Evolutionary conservation across 2,888 invertebrate species (phyloP).

Genomic region (Baccha elongata): DNA sequence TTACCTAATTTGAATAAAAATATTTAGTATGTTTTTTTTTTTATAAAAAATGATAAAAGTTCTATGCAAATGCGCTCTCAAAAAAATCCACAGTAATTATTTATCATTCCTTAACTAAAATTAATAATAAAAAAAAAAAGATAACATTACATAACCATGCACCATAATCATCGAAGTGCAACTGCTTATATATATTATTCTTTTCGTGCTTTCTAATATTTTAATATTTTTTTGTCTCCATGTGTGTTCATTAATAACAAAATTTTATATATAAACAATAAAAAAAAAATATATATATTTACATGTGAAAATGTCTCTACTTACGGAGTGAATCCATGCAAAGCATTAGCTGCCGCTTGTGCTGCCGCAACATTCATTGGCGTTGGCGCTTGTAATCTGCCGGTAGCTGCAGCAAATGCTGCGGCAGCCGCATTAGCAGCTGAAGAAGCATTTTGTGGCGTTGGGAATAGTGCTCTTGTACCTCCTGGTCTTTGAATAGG

Average conservation of each 20-base stretch:
- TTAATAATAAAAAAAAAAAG: conserved; percentile 1
- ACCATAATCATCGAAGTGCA: conserved; percentile 34
- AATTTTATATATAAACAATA: conserved; percentile 44
- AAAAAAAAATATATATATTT: too few species aligned
- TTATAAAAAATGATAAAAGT: neutral
- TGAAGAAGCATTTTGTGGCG: conserved; percentile 80
- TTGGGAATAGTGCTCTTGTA: conserved; percentile 78
- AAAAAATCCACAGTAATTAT: neutral
- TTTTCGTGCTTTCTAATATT: conserved; percentile 36
- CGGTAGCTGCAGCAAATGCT: conserved; percentile 85
- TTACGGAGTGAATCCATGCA: conserved; percentile 96
- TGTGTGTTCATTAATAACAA: conserved; percentile 77
- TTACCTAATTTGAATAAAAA: conserved; percentile 11
- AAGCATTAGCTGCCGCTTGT: conserved; percentile 88
- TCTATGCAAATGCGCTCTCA: neutral
- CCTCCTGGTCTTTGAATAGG: conserved; percentile 88
- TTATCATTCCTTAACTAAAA: neutral
- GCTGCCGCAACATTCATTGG: conserved; percentile 86
- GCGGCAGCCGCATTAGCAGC: conserved; percentile 84
- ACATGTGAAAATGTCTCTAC: conserved; percentile 82
- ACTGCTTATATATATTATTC: conserved; percentile 38
- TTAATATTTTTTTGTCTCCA: too few species aligned
- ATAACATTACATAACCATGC: conserved; percentile 10
- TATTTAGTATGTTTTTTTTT: neutral
- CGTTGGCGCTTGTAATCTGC: conserved; percentile 84